Evolutionary conservation across 1,140 invertebrate genomes (phyloP), one percentile per base, ranked within the genome.

Genomic region (Pinna nobilis): DNA sequence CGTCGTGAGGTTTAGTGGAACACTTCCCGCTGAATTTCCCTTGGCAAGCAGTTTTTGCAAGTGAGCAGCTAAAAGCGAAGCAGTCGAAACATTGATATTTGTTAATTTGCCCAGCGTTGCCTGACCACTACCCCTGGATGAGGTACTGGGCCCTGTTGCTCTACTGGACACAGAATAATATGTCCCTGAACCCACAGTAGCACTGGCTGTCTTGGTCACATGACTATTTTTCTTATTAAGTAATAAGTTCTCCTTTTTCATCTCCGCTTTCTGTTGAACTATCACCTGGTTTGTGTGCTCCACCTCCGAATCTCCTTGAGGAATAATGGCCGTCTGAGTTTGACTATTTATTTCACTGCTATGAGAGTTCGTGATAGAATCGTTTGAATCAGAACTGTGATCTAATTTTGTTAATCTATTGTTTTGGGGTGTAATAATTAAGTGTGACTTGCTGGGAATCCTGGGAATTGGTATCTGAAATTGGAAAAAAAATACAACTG

Each of bases 381-480:
- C 0, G 28, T 33, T 59, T 59, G 30, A 18, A n/a, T 59, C 55
- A 59, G 30, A 6, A 18, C 23, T 59, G 55, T 20, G 18, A 1
- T 59, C 55, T 33, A 35, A 35, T 33, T 59, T 59, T 35, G 37
- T 32, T 11, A 18, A 15, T 35, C 32, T 59, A 7, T 59, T 30
- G 25, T 41, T 63, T 15, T 20, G 35, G 44, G 35, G 35, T 7
- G n/a, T n/a, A n/a, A 69, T 39, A 41, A 75, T 75, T 6, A 75
- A 30, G 35, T 75, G 73, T n/a, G 73, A 69, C 60, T 75, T 75
- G 41, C 73, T 75, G 65, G 73, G 73, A 35, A 75, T 75, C 50
- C 73, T 53, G n/a, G 73, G 73, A 39, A 75, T 70, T 28, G 73
- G 73, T 32, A 75, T 61, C 73, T 75, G 39, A 47, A 70, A 74